These are phyloP conservation scores for Andricus curvator DNA, from an alignment of 2,888 invertebrate species.

Conservation along the genomic window DNA sequence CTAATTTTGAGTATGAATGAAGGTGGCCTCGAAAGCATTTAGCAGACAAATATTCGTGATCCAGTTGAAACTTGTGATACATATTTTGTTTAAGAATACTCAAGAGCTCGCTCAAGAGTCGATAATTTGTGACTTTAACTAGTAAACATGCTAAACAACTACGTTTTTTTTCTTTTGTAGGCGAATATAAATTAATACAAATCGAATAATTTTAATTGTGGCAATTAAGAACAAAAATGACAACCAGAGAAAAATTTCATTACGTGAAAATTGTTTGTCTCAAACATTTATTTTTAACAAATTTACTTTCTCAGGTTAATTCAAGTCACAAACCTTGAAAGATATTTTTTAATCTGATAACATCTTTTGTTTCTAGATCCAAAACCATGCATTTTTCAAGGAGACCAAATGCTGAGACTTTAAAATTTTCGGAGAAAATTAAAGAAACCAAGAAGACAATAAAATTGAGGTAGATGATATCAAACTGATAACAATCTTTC, in stretches of 20 bases:
- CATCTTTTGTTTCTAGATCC: too few species aligned
- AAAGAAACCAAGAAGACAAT: neutral
- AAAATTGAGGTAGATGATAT: constrained; percentile 1
- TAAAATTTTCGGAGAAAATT: neutral
- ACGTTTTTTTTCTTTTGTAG: neutral
- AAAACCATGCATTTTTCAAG: neutral
- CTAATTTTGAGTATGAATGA: constrained; percentile 1
- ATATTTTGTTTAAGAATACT: neutral
- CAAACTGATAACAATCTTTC: constrained; percentile 52
- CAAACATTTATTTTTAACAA: too few species aligned
- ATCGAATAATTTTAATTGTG: too few species aligned
- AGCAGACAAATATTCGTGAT: neutral
- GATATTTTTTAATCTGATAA: too few species aligned
- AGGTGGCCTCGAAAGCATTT: neutral
- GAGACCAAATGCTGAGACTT: neutral
- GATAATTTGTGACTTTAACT: constrained; percentile 21
- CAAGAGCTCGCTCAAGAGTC: neutral
- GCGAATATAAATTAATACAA: too few species aligned
- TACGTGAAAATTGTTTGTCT: too few species aligned
- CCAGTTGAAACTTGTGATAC: neutral
- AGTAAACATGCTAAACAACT: neutral
- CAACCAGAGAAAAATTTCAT: too few species aligned
- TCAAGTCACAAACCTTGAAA: too few species aligned
- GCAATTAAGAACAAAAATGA: too few species aligned
- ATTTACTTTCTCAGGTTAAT: too few species aligned